Conservation (phyloP, 2,888 invertebrate genomes). For the Cactoblastis cactorum region DNA sequence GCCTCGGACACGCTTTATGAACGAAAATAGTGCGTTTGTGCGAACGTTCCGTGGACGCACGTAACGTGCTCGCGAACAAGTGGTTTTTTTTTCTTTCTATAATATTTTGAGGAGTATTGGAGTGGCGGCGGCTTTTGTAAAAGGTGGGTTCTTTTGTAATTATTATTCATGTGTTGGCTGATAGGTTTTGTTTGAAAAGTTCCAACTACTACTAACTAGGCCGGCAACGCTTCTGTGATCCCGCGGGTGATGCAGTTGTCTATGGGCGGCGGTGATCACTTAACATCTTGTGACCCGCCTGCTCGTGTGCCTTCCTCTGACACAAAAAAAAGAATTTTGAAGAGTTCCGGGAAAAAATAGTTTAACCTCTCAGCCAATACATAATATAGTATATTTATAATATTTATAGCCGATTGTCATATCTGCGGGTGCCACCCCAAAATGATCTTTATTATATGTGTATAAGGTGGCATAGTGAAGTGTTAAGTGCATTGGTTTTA, state of each 20-base stretch:
- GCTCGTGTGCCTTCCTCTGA: not conserved
- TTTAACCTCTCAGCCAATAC: not conserved
- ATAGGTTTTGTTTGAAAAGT: not conserved
- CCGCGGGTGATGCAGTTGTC: not conserved
- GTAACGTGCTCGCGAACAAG: no score
- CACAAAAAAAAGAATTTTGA: not conserved
- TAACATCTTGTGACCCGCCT: no score
- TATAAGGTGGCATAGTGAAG: not conserved
- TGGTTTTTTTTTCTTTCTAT: not conserved
- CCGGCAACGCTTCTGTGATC: no score
- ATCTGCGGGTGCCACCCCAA: conserved; percentile 52
- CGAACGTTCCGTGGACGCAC: conserved; percentile 6
- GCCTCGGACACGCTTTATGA: conserved; percentile 32
- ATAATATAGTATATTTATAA: conserved; percentile 12
- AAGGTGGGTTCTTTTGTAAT: conserved; percentile 16
- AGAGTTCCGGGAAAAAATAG: not conserved
- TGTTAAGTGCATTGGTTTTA: no score
- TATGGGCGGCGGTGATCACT: no score
- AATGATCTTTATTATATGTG: not conserved
- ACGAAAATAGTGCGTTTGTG: conserved; percentile 1
- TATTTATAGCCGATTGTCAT: conserved; percentile 54
- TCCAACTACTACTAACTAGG: no score
- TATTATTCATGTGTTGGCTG: not conserved
- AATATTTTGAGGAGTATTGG: not conserved
- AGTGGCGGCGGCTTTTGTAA: not conserved